Evolutionary conservation across 1,140 invertebrate genomes (phyloP), one percentile per base, ranked within the genome.

Genomic region (Trichomalopsis sarcophagae): DNA sequence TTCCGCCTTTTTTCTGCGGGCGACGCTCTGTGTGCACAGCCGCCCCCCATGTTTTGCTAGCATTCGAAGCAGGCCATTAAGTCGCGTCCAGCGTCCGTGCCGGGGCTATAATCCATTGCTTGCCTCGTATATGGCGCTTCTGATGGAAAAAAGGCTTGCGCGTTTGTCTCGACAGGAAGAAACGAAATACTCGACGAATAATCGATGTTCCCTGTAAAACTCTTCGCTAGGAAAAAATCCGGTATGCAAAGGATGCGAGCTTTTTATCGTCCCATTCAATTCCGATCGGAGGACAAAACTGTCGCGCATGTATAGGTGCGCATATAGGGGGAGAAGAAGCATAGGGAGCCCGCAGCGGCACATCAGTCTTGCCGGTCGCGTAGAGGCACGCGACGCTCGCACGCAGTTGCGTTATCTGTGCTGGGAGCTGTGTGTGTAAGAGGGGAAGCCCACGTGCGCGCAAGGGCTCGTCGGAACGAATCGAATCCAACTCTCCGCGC

Each of bases 1-100:
- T 79, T 86, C 50, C 75, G 44, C 76, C 81, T 77, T 66, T 79
- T 33, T 66, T 17, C 27, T 62, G 33, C 23, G 40, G 27, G 27
- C n/a, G 73, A 5, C 33, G 50, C n/a, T 27, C n/a, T 23, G 68
- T 21, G n/a, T 21, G 68, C 47, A 50, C 47, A 17, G 10, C 85
- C 87, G 89, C 87, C 88, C 89, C 87, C 89, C 87, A 73, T 85
- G 83, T 68, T 86, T 62, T 62, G 55, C 40, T 47, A n/a, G n/a
- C 36, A 17, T 36, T 4, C 33, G n/a, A 71, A 71, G 40, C 36
- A 71, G 33, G 36, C 23, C 36, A 55, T 74, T 69, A 30, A 27
- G n/a, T 7, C 68, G 47, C 66, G 14, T 23, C 11, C 27, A 21
- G 17, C 9, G 40, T 44, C 10, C 40, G 9, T 44, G 1, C 10